Conservation (phyloP, 1,140 invertebrate species). For the Whitmania pigra region DNA sequence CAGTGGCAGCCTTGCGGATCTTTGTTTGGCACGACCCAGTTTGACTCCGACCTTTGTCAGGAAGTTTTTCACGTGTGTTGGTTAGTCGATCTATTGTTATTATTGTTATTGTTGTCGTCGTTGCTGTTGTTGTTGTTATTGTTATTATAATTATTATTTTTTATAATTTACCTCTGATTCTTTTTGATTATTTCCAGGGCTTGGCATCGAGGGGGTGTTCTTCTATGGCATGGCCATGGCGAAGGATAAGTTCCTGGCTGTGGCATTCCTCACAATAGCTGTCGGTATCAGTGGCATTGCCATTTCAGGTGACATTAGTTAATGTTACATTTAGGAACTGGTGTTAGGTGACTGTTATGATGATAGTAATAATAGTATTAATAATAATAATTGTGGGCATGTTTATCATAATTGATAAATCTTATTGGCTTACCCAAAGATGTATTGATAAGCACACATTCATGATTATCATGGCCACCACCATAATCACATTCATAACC, state of each 20-base stretch:
- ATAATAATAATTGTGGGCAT: too few relatives aligned
- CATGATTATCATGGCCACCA: too few relatives aligned
- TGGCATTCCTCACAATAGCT: slow-evolving; percentile 30
- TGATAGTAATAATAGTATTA: too few relatives aligned
- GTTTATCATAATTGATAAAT: too few relatives aligned
- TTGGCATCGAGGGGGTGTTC: slow-evolving; percentile 28
- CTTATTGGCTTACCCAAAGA: too few relatives aligned
- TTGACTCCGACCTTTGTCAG: slow-evolving; percentile 31
- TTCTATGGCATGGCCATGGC: slow-evolving; percentile 29
- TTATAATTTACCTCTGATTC: too few relatives aligned
- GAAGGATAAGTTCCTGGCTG: slow-evolving; percentile 20
- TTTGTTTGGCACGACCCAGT: slow-evolving; percentile 25
- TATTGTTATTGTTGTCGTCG: too few relatives aligned
- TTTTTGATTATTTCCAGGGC: slow-evolving; percentile 27
- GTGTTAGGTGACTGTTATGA: too few relatives aligned
- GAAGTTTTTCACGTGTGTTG: slow-evolving; percentile 33
- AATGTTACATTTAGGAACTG: too few relatives aligned
- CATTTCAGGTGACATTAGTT: slow-evolving; percentile 29
- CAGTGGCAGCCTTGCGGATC: slow-evolving; percentile 36
- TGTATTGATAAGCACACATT: too few relatives aligned
- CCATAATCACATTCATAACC: too few relatives aligned
- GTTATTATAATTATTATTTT: not conserved
- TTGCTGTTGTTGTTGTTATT: too few relatives aligned
- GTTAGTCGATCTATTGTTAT: slow-evolving; percentile 22
- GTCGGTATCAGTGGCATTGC: slow-evolving; percentile 32